Evolutionary conservation across 2,888 invertebrate genomes (phyloP).

Genomic region (Pristionchus arcanus): DNA sequence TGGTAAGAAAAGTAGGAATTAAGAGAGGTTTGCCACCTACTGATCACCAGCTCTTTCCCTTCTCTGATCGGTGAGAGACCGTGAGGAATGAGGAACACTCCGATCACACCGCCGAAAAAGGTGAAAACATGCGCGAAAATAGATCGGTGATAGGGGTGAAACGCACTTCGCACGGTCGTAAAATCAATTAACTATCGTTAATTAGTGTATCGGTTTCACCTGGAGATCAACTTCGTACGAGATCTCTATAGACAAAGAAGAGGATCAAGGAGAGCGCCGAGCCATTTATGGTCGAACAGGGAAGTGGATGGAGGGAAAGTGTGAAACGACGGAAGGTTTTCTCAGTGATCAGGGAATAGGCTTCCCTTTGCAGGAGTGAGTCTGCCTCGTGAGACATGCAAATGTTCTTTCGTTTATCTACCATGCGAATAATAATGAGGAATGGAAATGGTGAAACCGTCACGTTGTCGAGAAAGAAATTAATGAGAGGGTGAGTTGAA

Average conservation of each 20-base stretch:
- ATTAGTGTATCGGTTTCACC: neutral
- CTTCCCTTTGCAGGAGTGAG: neutral
- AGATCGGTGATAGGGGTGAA: neutral
- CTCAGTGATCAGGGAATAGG: too few relatives aligned
- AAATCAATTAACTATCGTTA: neutral
- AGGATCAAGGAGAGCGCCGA: neutral
- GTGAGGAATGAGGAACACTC: neutral
- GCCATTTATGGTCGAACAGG: neutral
- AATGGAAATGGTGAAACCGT: neutral
- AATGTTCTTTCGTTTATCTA: neutral
- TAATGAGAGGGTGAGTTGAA: too few relatives aligned
- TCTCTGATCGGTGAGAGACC: neutral
- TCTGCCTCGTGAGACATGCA: neutral
- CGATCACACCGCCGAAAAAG: neutral
- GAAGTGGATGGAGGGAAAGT: neutral
- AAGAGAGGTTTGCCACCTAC: neutral
- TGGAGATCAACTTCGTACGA: neutral
- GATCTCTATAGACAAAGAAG: neutral
- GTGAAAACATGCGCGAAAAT: conserved; percentile 17
- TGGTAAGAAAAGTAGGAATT: neutral
- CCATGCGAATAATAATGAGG: neutral
- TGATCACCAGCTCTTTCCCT: neutral
- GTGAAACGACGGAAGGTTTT: neutral
- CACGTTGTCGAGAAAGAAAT: neutral
- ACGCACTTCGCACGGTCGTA: neutral